Evolutionary conservation across 2,113 vertebrate species (phyloP), one percentile per base, ranked within the genome.

Genomic region (Gymnorhina tibicen): DNA sequence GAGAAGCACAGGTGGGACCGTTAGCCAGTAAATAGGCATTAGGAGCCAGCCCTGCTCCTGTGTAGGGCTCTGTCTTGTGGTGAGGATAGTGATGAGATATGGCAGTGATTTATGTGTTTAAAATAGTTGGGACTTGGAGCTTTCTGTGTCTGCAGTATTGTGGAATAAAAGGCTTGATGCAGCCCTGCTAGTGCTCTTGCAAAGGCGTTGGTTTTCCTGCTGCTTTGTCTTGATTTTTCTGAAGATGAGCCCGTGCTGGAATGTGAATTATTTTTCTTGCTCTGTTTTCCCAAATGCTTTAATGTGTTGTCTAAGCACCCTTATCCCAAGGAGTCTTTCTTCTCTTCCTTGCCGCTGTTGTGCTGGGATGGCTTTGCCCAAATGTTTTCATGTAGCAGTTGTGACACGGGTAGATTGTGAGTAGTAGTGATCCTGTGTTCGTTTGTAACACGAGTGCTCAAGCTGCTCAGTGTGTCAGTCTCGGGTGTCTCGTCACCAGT

Each of bases 11-110:
- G 94, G 82, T 53, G 28, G 47, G 60, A 63, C 60, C 16, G 10
- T 74, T 82, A 96, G 44, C 95, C 92, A 89, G 74, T 95, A 85
- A 95, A 66, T 10, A 82, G 53, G 53, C 46, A 44, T 50, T 89
- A 59, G 66, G 41, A 93, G n/a, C 30, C 63, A 59, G 64, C 47
- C n/a, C 56, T 70, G 42, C 66, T 94, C 52, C 42, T 0, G 2
- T 78, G 60, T 17, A 64, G 74, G 73, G 53, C 74, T 84, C 8
- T 13, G 55, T 46, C 17, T 27, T 49, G n/a, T 39, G 74, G 33
- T 28, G 53, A 84, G 72, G 28, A 14, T 39, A n/a, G 46, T 22
- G 33, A 27, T 59, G 19, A 77, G 41, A 19, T 62, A 30, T 39
- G 33, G 39, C 1, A 4, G 30, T 21, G 47, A 64, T 68, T 68